phyloP scores from a whole-genome alignment of 2,888 invertebrate species.

The Amphiduros pacificus region DNA sequence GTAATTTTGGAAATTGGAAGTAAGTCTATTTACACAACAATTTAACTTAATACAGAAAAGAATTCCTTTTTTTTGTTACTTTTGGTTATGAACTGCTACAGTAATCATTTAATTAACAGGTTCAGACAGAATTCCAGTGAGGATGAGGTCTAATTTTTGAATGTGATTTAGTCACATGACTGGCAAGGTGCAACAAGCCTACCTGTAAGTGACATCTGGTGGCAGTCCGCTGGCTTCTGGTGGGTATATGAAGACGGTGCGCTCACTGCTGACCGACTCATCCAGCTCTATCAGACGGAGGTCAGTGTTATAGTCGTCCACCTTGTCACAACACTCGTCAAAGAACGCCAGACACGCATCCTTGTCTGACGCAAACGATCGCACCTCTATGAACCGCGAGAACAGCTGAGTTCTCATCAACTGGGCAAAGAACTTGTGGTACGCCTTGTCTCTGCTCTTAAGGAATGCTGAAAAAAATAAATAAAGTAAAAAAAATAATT shows the following conservation, averaged over 20 bases:
- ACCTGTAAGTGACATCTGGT: constrained; percentile 49
- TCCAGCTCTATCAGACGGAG: constrained; percentile 80
- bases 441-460: constrained; percentile 57
- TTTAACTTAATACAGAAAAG: too few species aligned
- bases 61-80: too few species aligned
- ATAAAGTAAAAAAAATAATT: too few species aligned
- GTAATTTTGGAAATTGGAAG: too few species aligned
- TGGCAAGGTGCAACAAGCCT: too few species aligned
- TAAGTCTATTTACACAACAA: too few species aligned
- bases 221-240: constrained; percentile 73
- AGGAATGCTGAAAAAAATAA: constrained; percentile 47
- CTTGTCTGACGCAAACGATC: constrained; percentile 97
- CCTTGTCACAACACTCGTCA: constrained; percentile 88
- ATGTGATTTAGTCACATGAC: not conserved
- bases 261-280: constrained; percentile 71
- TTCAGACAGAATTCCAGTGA: too few species aligned
- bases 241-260: constrained; percentile 92
- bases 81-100: not conserved
- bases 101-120: not conserved
- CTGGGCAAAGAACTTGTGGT: constrained; percentile 78
- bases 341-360: constrained; percentile 95
- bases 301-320: constrained; percentile 51
- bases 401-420: constrained; percentile 96
- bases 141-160: too few species aligned
- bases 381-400: constrained; percentile 96